Conservation (phyloP, 2,888 invertebrate genomes). For the Plagiodera versicolora region DNA sequence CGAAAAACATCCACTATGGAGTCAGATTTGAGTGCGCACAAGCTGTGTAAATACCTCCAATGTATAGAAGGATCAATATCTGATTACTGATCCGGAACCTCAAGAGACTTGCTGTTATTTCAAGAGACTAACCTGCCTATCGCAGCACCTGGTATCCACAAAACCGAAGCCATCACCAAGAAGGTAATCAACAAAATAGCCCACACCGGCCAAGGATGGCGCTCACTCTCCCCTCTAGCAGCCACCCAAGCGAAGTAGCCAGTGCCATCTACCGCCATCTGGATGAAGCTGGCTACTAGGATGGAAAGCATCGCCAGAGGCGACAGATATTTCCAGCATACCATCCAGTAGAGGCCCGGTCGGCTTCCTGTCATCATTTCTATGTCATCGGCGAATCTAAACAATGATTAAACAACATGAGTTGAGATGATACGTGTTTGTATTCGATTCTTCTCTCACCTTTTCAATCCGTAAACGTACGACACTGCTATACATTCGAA, state of each 20-base stretch:
- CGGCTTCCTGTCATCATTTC: conserved; percentile 92
- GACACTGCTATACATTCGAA: conserved; percentile 90
- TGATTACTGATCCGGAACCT: too few relatives aligned
- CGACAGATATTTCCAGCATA: conserved; percentile 94
- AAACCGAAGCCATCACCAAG: conserved; percentile 75
- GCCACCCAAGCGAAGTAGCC: conserved; percentile 85
- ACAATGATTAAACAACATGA: neutral
- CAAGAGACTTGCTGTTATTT: too few relatives aligned
- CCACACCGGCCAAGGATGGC: conserved; percentile 87
- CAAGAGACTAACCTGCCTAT: conserved; percentile 66
- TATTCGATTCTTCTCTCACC: conserved; percentile 60
- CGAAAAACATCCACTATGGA: too few relatives aligned
- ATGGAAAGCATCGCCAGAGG: conserved; percentile 88
- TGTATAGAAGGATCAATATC: too few relatives aligned
- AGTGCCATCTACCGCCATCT: conserved; percentile 78
- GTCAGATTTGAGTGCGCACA: too few relatives aligned
- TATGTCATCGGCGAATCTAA: conserved; percentile 89
- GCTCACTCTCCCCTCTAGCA: conserved; percentile 70
- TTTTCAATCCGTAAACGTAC: conserved; percentile 91
- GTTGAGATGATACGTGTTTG: too few relatives aligned
- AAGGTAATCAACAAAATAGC: conserved; percentile 73
- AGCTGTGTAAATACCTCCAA: too few relatives aligned
- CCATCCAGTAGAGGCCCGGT: conserved; percentile 87
- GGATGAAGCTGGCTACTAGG: conserved; percentile 78
- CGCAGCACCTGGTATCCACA: conserved; percentile 87